phyloP scores from a whole-genome alignment of 2,888 invertebrate species.

The Pemphredon lugubris region DNA sequence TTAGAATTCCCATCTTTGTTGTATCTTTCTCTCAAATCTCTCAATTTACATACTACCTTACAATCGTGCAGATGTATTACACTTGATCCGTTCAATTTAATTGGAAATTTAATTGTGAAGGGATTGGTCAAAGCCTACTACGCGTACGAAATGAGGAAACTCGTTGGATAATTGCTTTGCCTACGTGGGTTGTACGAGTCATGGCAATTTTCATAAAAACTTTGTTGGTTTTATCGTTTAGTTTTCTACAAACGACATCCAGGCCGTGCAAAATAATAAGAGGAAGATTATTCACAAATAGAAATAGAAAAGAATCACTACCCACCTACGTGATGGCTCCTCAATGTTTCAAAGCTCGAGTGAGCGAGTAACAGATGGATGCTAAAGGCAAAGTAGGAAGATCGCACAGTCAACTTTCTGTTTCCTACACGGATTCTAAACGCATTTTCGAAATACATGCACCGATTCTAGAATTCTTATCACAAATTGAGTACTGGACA shows the following conservation, averaged over 20 bases:
- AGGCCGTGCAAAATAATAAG: neutral
- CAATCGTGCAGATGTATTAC: too few species aligned
- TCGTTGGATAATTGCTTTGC: neutral
- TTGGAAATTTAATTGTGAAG: neutral
- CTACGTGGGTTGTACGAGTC: neutral
- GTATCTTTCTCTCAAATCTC: too few species aligned
- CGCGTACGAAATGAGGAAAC: neutral
- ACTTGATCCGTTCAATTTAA: neutral
- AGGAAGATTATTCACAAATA: slow-evolving; percentile 38
- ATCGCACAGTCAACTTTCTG: slow-evolving; percentile 57
- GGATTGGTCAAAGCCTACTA: neutral
- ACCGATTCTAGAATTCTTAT: too few species aligned
- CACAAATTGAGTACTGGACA: too few species aligned
- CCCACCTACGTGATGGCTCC: slow-evolving; percentile 33
- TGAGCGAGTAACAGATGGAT: slow-evolving; percentile 7
- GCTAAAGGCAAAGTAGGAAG: slow-evolving; percentile 29
- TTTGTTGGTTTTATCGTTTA: neutral
- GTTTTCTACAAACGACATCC: neutral
- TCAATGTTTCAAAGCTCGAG: slow-evolving; percentile 21
- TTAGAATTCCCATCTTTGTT: too few species aligned
- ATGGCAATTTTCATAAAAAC: neutral
- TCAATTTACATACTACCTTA: too few species aligned
- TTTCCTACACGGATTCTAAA: slow-evolving; percentile 53
- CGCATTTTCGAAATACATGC: slow-evolving; percentile 54
- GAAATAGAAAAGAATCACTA: slow-evolving; percentile 26